Evolutionary conservation across 2,888 invertebrate species (phyloP).

Genomic region (Chirona hameri): DNA sequence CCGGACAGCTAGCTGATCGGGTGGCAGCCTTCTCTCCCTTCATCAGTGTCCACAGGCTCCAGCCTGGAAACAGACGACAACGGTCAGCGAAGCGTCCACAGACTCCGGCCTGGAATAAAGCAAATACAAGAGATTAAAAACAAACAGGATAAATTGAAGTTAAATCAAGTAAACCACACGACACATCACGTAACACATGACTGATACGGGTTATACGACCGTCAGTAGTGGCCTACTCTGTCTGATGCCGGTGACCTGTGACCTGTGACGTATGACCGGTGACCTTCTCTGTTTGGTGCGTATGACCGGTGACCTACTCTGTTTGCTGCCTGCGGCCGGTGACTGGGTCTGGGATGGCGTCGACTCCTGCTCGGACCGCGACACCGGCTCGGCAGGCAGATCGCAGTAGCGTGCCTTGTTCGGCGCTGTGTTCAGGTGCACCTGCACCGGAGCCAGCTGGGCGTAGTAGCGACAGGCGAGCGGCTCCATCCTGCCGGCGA

Average conservation of each 20-base stretch:
- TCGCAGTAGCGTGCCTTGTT: slow-evolving; percentile 49
- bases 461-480: slow-evolving; percentile 58
- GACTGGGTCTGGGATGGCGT: neutral
- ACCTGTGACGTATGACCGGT: too few species aligned
- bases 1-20: neutral
- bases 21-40: neutral
- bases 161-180: too few species aligned
- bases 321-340: neutral
- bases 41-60: slow-evolving; percentile 10
- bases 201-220: too few species aligned
- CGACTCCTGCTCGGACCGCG: neutral
- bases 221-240: too few species aligned
- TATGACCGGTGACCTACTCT: neutral
- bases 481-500: slow-evolving; percentile 55
- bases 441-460: slow-evolving; percentile 57
- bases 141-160: too few species aligned
- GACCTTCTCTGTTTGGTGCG: too few species aligned
- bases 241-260: too few species aligned
- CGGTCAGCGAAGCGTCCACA: too few species aligned
- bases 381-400: slow-evolving; percentile 46
- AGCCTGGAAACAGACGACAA: too few species aligned
- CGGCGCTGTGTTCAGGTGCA: slow-evolving; percentile 54
- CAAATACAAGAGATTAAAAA: too few species aligned
- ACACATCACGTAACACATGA: too few species aligned
- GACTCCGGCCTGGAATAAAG: too few species aligned